Evolutionary conservation across 2,113 vertebrate species (phyloP).

Genomic region (Leucopsar rothschildi): DNA sequence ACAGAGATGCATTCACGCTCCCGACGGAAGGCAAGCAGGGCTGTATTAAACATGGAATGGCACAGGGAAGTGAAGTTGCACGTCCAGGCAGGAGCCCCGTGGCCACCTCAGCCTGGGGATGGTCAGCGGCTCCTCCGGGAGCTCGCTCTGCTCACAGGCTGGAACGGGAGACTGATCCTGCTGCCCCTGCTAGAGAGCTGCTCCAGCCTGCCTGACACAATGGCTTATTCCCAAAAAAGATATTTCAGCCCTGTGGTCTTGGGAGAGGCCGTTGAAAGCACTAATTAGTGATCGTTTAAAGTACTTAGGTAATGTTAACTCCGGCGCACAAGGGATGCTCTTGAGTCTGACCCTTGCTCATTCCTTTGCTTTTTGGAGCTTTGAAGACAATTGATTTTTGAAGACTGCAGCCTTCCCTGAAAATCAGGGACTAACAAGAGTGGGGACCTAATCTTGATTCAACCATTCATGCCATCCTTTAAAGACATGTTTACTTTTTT

Average conservation of each 20-base stretch:
- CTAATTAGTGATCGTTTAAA: slow-evolving; percentile 67
- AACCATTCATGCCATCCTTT: slow-evolving; percentile 54
- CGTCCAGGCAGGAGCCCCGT: background rate
- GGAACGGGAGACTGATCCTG: background rate
- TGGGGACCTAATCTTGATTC: slow-evolving; percentile 50
- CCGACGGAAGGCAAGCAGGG: background rate
- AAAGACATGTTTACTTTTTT: slow-evolving; percentile 55
- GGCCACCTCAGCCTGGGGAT: background rate
- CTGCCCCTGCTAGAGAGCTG: slow-evolving; percentile 19
- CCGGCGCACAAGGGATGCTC: slow-evolving; percentile 57
- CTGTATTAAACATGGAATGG: background rate
- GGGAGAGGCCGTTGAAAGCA: slow-evolving; percentile 22
- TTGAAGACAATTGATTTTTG: slow-evolving; percentile 71
- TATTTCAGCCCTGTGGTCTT: slow-evolving; percentile 46
- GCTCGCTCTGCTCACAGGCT: background rate
- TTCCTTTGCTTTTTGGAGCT: slow-evolving; percentile 62
- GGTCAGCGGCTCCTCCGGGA: background rate
- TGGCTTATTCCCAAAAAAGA: slow-evolving; percentile 45
- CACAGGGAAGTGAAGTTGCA: background rate
- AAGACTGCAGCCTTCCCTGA: slow-evolving; percentile 60
- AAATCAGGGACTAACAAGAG: slow-evolving; percentile 53
- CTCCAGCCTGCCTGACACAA: slow-evolving; percentile 5
- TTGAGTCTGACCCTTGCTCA: slow-evolving; percentile 72
- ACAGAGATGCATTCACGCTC: background rate
- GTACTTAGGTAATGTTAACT: slow-evolving; percentile 66